These are phyloP conservation scores for Echinometra lucunter DNA, from an alignment of 53 echinoderm and acorn worm species.

Conservation along the genomic window DNA sequence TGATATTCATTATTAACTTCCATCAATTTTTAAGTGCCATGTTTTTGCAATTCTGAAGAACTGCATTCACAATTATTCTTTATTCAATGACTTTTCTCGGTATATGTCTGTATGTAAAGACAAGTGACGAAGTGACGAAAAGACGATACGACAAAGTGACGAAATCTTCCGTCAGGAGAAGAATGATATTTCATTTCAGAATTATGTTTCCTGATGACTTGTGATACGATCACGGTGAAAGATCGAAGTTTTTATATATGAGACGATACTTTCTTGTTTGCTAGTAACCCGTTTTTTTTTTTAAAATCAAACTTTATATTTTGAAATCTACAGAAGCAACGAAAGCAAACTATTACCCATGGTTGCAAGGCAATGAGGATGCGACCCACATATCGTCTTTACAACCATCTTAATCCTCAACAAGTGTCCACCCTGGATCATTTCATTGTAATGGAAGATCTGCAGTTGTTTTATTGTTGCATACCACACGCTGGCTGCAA, in stretches of 20 bases:
- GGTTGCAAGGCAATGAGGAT: slow-evolving; percentile 33
- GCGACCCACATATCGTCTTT: not conserved
- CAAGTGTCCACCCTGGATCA: slow-evolving; percentile 7
- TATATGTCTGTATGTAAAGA: not conserved
- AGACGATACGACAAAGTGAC: not conserved
- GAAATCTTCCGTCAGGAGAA: not conserved
- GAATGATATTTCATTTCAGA: too few species aligned
- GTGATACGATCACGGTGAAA: too few species aligned
- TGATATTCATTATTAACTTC: too few species aligned
- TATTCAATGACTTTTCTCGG: not conserved
- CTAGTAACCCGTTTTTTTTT: too few species aligned
- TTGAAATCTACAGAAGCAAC: not conserved
- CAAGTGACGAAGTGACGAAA: not conserved
- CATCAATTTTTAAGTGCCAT: too few species aligned
- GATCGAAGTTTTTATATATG: too few species aligned
- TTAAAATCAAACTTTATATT: not conserved
- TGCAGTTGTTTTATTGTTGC: slow-evolving; percentile 34
- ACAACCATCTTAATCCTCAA: slow-evolving; percentile 28
- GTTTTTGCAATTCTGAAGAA: too few species aligned
- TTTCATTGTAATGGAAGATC: slow-evolving; percentile 21
- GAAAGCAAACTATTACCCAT: not conserved
- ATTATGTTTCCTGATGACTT: too few species aligned
- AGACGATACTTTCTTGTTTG: too few species aligned
- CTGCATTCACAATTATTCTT: not conserved
- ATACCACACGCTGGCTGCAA: slow-evolving; percentile 36